Evolutionary conservation across 2,888 invertebrate genomes (phyloP), one percentile per base, ranked within the genome.

Genomic region (Digitonthophagus gazella): DNA sequence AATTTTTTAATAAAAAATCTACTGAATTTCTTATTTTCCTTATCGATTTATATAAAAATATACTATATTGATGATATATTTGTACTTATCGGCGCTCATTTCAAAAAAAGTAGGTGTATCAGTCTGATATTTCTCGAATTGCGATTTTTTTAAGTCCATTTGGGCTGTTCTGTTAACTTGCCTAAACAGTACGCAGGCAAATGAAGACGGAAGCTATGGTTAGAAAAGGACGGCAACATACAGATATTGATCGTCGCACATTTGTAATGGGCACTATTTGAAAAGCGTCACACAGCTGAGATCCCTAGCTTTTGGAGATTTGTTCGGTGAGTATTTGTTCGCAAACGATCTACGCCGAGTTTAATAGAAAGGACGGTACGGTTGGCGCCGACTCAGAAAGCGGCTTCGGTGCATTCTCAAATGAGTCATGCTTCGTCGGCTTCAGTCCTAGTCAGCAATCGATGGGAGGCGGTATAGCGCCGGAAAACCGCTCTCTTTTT

Each of bases 371-470:
- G 28, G 28, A 44, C 6, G 28, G 15, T 57, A 11, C 61, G 61
- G 19, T 61, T 61, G 18, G 61, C 61, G 61, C 61, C 61, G 61
- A 61, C 61, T 61, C 61, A 18, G 28, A 44, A 44, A 44, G 28
- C 61, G 19, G 18, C 18, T 8, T 19, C 61, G 61, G 61, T 61
- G 61, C 61, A 61, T 61, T 61, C 61, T 61, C 19, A 18, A 61
- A 18, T 61, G 61, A 61, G 19, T 61, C 61, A 61, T 20, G 61
- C n/a, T 61, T 20, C n/a, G 61, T 15, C 11, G 6, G 20, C 61
- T 61, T 61, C 61, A 61, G 61, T 61, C 61, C 19, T 18, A 16
- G 18, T 19, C n/a, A 61, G 61, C 20, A 61, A 61, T 61, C 61
- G 61, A 61, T 61, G 61, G 18, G 61, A 61, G 61, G 18, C 61